Conservation (phyloP, 2,888 invertebrate species). For the Ectropis crepuscularia region DNA sequence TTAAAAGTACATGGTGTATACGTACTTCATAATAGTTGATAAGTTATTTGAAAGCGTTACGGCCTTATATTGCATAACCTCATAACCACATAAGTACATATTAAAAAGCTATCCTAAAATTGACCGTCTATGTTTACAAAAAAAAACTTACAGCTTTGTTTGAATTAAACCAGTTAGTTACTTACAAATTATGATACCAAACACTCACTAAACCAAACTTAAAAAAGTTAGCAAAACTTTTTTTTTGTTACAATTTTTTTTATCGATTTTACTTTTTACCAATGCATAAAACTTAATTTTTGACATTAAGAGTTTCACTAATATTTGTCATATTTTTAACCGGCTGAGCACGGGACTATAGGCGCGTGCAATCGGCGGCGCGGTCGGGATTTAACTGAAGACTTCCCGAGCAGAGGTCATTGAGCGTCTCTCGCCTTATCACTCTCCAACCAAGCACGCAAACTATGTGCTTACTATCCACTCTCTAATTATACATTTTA, state of each 20-base stretch:
- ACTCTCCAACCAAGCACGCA: slow-evolving; percentile 25
- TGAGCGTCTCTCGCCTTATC: slow-evolving; percentile 28
- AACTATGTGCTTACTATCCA: slow-evolving; percentile 12
- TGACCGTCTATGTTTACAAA: too few species aligned
- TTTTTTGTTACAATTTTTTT: slow-evolving; percentile 2
- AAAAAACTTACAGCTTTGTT: not conserved
- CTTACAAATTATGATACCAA: not conserved
- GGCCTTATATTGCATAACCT: too few species aligned
- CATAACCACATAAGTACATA: too few species aligned
- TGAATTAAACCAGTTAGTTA: slow-evolving; percentile 1
- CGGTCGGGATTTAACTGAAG: slow-evolving; percentile 49
- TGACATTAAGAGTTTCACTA: slow-evolving; percentile 12
- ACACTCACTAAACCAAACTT: slow-evolving; percentile 9
- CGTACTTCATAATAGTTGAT: too few species aligned
- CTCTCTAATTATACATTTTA: not conserved
- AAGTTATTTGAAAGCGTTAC: too few species aligned
- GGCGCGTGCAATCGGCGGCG: slow-evolving; percentile 44
- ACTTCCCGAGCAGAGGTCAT: slow-evolving; percentile 30
- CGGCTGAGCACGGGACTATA: slow-evolving; percentile 14
- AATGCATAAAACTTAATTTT: not conserved
- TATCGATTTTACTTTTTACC: not conserved
- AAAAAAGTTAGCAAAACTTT: slow-evolving; percentile 32
- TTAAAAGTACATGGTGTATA: too few species aligned
- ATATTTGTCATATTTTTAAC: slow-evolving; percentile 10
- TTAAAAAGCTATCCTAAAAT: too few species aligned